These are phyloP conservation scores for Sminthurinus signatus DNA, from an alignment of 1,140 invertebrate species.

Conservation along the genomic window DNA sequence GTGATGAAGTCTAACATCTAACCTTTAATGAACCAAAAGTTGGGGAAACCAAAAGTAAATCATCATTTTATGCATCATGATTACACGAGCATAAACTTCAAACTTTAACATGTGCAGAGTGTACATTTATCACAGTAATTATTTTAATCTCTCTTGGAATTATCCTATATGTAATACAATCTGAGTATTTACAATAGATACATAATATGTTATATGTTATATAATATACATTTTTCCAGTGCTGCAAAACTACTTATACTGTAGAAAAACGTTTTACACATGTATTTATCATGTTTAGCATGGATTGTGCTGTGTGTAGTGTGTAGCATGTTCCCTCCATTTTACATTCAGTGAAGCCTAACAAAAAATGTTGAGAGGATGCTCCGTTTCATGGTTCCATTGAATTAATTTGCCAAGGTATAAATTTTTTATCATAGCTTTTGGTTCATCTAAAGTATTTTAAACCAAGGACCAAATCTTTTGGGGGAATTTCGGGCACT, in stretches of 20 bases:
- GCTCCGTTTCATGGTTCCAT: constrained; percentile 5
- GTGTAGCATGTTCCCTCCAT: not conserved
- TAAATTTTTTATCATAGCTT: not conserved
- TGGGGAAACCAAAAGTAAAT: too few species aligned
- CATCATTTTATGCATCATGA: too few species aligned
- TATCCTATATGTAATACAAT: too few species aligned
- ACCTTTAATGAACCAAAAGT: too few species aligned
- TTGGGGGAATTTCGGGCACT: not conserved
- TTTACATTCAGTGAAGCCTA: not conserved
- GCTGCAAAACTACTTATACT: not conserved
- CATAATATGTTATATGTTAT: too few species aligned
- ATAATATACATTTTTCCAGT: not conserved
- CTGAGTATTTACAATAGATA: too few species aligned
- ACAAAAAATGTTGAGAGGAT: not conserved
- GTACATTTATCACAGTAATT: too few species aligned
- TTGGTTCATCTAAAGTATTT: not conserved
- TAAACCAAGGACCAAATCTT: not conserved
- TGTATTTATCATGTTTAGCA: not conserved
- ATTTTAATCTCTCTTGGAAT: too few species aligned
- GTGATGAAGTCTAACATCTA: too few species aligned
- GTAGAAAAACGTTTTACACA: not conserved
- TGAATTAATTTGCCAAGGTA: constrained; percentile 3
- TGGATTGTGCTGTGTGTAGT: not conserved
- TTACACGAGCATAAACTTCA: too few species aligned
- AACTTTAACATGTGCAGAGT: too few species aligned